Base-by-base conservation (phyloP, 2,797 vertebrate genomes). In the Buphagus erythrorhynchus region DNA sequence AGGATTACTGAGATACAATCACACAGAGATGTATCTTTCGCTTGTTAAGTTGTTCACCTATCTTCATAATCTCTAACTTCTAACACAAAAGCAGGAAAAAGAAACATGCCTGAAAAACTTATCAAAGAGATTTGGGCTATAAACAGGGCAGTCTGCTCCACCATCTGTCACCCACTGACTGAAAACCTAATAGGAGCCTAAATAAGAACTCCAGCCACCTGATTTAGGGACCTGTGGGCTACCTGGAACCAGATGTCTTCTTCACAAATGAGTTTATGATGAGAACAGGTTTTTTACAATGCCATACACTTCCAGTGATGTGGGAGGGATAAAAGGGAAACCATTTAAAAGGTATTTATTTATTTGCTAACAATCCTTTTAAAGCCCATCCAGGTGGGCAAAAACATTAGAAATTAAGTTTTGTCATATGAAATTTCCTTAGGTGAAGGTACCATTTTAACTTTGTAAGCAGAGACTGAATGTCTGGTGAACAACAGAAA, bases 71-170 rank as follows among this genome's bases (percentile, higher is more conserved):
- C 61, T 51, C 65, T 55, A 72, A 61, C 38, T 86, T 90, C 29
- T 63, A 91, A 93, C 59, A 94, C 90, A 96, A 95, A 94, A 65
- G 78, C 75, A 95, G 91, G 93, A 95, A 94, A 71, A 79, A 82
- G 58, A 83, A 88, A 57, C 35, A 43, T 25, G 79, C 33, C 84
- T 96, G 93, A 83, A 93, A 95, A 95, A 86, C 35, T 72, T 91
- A 71, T 87, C 75, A 71, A 52, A 90, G 69, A 61, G 31, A 67
- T 62, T 0, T 72, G 57, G 46, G 54, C 85, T 92, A 91, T 65
- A 90, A 94, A 96, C 86, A 94, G 61, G 49, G n/a, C 45, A 75
- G 68, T 16, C 24, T 69, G 68, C 33, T 88, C 51, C 68, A 82
- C 72, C 81, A 93, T 42, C 88, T 94, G 93, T n/a, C 83, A 86